Evolutionary conservation across 92 coral and sea anemone genomes (phyloP), one percentile per base, ranked within the genome.

Genomic region (Parazoanthus atlanticus): DNA sequence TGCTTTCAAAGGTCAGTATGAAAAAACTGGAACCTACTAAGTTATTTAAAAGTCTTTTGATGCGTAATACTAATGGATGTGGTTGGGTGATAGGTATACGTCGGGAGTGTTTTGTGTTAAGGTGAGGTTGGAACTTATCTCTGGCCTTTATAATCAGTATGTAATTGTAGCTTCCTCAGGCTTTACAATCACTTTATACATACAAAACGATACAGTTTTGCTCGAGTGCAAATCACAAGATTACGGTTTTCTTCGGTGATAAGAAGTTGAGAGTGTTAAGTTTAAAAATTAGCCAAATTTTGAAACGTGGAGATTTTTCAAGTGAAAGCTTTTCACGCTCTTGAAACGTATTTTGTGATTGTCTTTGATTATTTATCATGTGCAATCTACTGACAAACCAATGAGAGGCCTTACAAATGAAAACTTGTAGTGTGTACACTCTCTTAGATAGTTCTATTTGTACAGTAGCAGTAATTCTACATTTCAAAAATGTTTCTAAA

Each of bases 11-110:
- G 21, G 17, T 49, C 58, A 52, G 58, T 0, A 12, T 49, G 10
- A 13, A 52, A 52, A 15, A 52, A 52, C 49, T 43, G 49, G 8
- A 56, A 56, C 10, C 65, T 56, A 19, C 5, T 56, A 28, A 72
- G 25, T 72, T 12, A 30, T 29, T 72, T 29, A 30, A 25, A 17
- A 46, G 4, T 46, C 19, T 16, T 72, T 72, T 72, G 76, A 26
- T 47, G 17, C 26, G 13, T 0, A 47, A 52, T 49, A 12, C 40
- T 79, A 79, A 79, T 80, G 84, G 71, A 32, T 80, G 84, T 80
- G 84, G 72, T 31, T 56, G 17, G 76, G 38, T 26, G 34, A 71
- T 29, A 11, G 33, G 76, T 29, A 30, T 10, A 32, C 9, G 76
- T 70, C 3, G 23, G 23, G 64, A 19, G 23, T 56, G 23, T 23